Evolutionary conservation across 2,797 vertebrate species (phyloP).

Genomic region (Alfaro cultratus): DNA sequence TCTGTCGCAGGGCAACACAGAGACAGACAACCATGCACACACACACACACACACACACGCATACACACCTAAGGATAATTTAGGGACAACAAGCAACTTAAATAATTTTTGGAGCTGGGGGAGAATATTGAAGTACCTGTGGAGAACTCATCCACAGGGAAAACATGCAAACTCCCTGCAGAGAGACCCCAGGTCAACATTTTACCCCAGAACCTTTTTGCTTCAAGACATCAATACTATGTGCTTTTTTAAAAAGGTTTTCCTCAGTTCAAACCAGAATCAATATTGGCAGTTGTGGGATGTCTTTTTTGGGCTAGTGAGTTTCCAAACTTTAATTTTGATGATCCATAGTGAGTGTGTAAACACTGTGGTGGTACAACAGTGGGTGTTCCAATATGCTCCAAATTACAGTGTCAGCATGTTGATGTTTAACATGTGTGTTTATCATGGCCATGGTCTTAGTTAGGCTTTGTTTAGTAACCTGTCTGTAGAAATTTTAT

Average conservation of each 20-base stretch:
- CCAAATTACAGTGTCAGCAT: not conserved
- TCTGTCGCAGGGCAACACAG: no score
- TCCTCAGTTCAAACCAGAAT: not conserved
- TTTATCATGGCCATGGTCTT: conserved; percentile 12
- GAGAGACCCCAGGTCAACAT: not conserved
- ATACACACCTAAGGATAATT: not conserved
- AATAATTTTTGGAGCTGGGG: not conserved
- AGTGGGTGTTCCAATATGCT: conserved; percentile 3
- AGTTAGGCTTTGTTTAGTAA: conserved; percentile 21
- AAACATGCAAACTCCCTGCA: not conserved
- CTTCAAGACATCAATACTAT: not conserved
- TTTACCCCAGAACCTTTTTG: not conserved
- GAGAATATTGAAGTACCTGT: no score
- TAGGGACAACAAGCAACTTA: not conserved
- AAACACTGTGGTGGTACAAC: conserved; percentile 11
- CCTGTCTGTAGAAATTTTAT: conserved; percentile 7
- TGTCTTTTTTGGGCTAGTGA: conserved; percentile 5
- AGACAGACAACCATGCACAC: no score
- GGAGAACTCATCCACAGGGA: not conserved
- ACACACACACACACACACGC: no score
- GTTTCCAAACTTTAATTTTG: conserved; percentile 17
- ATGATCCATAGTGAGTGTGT: conserved; percentile 24
- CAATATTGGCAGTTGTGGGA: conserved; percentile 10
- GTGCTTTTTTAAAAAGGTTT: not conserved
- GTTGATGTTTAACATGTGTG: conserved; percentile 12